Conservation (phyloP, 2,888 invertebrate species). For the Andrena flavipes region DNA sequence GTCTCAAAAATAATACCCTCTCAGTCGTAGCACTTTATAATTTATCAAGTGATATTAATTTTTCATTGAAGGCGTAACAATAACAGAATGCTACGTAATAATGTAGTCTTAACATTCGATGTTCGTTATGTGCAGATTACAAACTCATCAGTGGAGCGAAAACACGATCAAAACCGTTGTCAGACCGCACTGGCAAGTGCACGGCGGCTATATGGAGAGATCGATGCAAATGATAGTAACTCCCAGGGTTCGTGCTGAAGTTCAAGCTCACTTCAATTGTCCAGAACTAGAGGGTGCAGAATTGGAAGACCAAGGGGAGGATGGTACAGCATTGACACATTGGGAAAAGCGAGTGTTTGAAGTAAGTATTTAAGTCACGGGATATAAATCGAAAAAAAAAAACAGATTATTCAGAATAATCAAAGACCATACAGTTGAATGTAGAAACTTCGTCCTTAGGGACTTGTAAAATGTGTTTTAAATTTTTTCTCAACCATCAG, state of each 20-base stretch:
- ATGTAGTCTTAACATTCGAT: constrained; percentile 23
- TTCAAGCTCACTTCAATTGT: constrained; percentile 95
- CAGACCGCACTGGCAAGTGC: constrained; percentile 91
- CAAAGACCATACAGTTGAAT: too few species aligned
- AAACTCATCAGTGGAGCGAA: constrained; percentile 98
- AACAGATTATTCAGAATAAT: not conserved
- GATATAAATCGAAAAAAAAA: not conserved
- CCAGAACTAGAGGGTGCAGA: constrained; percentile 96
- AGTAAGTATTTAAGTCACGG: constrained; percentile 86
- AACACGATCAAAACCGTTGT: constrained; percentile 92
- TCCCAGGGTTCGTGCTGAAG: constrained; percentile 95
- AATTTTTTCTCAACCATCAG: too few species aligned
- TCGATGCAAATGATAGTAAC: constrained; percentile 95
- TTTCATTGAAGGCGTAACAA: not conserved
- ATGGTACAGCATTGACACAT: constrained; percentile 98
- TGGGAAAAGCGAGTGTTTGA: constrained; percentile 99
- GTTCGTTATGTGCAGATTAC: constrained; percentile 87
- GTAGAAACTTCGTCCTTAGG: not conserved
- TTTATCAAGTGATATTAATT: not conserved
- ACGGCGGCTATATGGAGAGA: constrained; percentile 90
- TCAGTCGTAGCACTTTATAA: too few species aligned
- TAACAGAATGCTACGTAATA: too few species aligned
- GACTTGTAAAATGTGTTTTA: too few species aligned
- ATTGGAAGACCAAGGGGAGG: constrained; percentile 98
- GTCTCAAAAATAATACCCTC: too few species aligned